Evolutionary conservation across 1,140 invertebrate genomes (phyloP), one percentile per base, ranked within the genome.

Genomic region (Drosophila melanica): DNA sequence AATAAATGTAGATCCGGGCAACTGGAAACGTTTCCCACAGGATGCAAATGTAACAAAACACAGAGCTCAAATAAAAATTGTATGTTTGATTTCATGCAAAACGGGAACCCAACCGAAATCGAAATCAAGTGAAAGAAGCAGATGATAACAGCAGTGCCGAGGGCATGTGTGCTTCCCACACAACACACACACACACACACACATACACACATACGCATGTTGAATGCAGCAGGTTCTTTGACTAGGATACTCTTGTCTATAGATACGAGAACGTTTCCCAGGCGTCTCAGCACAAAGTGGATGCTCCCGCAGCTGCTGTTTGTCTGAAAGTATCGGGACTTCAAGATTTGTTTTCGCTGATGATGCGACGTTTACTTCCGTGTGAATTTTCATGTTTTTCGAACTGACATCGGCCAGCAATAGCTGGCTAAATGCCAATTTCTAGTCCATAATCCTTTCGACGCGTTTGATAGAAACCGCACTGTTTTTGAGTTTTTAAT

Each of bases 1-100:
- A 6, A 57, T 3, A 39, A 37, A 20, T 20, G 33, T n/a, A 54
- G 27, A 20, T 4, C 33, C 6, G 53, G 8, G 18, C 18, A 58
- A 58, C 41, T 30, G 55, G 14, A 30, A 58, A 45, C 27, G 27
- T 74, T 74, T 74, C 71, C 71, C 71, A 75, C 72, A 75, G 72
- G 72, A 75, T 75, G 72, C 72, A 75, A 75, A 75, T 75, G 72
- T 75, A 70, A 75, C 72, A 70, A 62, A 74, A 73, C 39, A 54
- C 64, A 67, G 45, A 23, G 45, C 27, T 37, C n/a, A 57, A 39
- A 41, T 23, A 23, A 10, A 20, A 51, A 65, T 72, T 44, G 45
- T 39, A 14, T 67, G 54, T 66, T 72, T 72, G 69, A 67, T 72
- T 72, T 72, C 53, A 69, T 69, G 66, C 66, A 62, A 66, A 62